phyloP scores from a whole-genome alignment of 2,888 invertebrate species.

The Chymomyza amoena region DNA sequence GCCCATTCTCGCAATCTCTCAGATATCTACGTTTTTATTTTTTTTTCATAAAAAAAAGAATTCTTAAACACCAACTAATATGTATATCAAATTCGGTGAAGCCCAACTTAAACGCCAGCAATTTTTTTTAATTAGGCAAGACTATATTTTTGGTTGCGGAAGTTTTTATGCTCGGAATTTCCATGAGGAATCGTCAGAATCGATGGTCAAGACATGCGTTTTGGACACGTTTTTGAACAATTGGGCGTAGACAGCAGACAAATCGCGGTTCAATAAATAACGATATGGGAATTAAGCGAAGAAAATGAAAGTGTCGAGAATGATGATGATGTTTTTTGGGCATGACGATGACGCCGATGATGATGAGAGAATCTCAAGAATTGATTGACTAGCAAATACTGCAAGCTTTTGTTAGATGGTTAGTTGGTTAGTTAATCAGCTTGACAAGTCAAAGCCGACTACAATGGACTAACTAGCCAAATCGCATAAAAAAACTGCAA shows the following conservation, averaged over 20 bases:
- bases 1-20: too few species aligned
- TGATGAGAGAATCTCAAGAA: background rate
- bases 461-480: background rate
- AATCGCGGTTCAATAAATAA: conserved; percentile 46
- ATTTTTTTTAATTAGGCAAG: background rate
- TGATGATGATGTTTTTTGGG: background rate
- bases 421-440: background rate
- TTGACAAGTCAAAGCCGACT: background rate
- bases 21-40: background rate
- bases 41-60: background rate
- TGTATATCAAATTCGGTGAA: background rate
- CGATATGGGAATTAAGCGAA: background rate
- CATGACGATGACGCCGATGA: background rate
- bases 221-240: conserved; percentile 16
- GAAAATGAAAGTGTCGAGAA: background rate
- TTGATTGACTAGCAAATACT: background rate
- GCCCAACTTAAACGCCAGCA: background rate
- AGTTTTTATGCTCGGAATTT: background rate
- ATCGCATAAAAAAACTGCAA: background rate
- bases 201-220: background rate
- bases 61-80: background rate
- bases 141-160: background rate
- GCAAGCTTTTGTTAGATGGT: background rate
- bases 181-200: background rate
- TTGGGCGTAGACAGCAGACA: conserved; percentile 44